Evolutionary conservation across 2,113 vertebrate genomes (phyloP).

Genomic region (Catharus minimus): DNA sequence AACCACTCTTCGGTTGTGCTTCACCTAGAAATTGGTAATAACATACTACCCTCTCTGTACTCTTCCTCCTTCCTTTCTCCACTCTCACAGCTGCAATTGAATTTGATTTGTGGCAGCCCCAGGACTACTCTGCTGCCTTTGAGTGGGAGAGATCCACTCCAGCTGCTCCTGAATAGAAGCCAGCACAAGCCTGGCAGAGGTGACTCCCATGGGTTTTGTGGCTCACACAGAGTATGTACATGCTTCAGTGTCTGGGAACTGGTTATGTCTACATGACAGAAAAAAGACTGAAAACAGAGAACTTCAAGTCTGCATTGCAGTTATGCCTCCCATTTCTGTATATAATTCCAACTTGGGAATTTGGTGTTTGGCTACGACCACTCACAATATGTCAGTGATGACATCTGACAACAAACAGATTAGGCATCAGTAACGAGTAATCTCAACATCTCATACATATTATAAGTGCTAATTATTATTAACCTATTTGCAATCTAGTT

Average conservation of each 20-base stretch:
- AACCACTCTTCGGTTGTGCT: not conserved
- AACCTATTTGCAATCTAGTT: not conserved
- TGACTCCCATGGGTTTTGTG: not conserved
- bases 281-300: not conserved
- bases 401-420: not conserved
- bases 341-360: not conserved
- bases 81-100: not conserved
- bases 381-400: not conserved
- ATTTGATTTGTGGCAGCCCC: not conserved
- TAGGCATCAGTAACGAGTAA: not conserved
- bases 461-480: not conserved
- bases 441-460: not conserved
- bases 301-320: not conserved
- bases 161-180: not conserved
- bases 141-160: accelerated
- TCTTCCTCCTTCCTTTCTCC: not conserved
- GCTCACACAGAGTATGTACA: not conserved
- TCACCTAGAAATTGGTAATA: not conserved
- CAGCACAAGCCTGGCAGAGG: not conserved
- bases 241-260: not conserved
- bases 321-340: not conserved
- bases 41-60: not conserved
- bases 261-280: not conserved
- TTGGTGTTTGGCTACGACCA: not conserved
- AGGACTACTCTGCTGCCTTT: not conserved